phyloP scores from a whole-genome alignment of 2,113 vertebrate genomes.

The Malaclemys terrapin region DNA sequence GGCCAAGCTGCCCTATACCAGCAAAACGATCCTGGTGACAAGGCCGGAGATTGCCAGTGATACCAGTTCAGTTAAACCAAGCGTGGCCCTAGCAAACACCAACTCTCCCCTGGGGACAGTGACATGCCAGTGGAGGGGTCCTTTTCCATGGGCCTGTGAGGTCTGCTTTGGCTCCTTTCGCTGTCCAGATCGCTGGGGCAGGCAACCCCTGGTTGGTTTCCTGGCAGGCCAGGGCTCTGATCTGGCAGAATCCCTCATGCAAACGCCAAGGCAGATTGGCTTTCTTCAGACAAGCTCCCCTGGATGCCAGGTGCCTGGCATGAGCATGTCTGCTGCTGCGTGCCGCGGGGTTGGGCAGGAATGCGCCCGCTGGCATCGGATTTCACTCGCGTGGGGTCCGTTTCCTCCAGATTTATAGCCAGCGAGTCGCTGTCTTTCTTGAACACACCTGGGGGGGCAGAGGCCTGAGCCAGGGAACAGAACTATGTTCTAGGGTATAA shows the following conservation, averaged over 20 bases:
- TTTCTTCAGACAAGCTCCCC: not conserved
- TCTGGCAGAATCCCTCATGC: not conserved
- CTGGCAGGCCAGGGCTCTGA: not conserved
- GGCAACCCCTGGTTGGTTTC: not conserved
- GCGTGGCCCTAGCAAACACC: too few species aligned
- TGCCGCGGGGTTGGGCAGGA: conserved; percentile 54
- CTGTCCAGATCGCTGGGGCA: not conserved
- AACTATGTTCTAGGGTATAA: conserved; percentile 13
- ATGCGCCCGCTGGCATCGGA: conserved; percentile 59
- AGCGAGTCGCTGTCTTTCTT: conserved; percentile 43
- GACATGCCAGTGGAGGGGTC: not conserved
- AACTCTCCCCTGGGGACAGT: too few species aligned
- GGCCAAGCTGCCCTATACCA: not conserved
- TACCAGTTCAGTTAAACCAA: too few species aligned
- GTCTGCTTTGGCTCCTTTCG: not conserved
- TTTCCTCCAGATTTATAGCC: conserved; percentile 56
- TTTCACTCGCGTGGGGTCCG: conserved; percentile 1
- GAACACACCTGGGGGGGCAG: not conserved
- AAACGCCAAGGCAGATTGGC: not conserved
- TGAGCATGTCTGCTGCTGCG: not conserved
- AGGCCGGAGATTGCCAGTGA: too few species aligned
- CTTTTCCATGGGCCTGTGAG: not conserved
- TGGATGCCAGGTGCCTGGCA: not conserved
- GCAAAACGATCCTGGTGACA: too few species aligned
- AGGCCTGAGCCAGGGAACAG: not conserved